phyloP scores from a whole-genome alignment of 2,113 vertebrate species.

The Jacana jacana region DNA sequence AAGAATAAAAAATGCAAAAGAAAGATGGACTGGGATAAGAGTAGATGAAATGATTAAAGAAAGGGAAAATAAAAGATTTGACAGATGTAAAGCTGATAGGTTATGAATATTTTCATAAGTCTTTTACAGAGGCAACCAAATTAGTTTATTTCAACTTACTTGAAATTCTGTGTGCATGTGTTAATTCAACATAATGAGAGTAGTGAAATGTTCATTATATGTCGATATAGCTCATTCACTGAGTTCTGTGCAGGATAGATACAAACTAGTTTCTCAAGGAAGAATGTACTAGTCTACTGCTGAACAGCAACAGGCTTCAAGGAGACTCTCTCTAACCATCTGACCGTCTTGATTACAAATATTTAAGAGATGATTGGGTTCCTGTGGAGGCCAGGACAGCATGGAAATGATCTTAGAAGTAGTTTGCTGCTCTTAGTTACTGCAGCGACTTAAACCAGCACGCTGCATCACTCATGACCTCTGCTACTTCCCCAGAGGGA shows the following conservation, averaged over 20 bases:
- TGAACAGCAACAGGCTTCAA: not conserved
- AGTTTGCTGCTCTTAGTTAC: not conserved
- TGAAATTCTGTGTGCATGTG: not conserved
- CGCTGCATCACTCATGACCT: not conserved
- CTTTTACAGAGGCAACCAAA: not conserved
- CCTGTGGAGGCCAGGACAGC: not conserved
- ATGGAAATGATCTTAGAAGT: not conserved
- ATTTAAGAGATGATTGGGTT: not conserved
- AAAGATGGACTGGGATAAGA: not conserved
- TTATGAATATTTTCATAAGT: not conserved
- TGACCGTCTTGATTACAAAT: not conserved
- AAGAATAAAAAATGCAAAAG: slow-evolving; percentile 3
- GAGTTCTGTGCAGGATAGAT: not conserved
- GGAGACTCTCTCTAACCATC: not conserved
- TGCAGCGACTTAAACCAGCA: not conserved
- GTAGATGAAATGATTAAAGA: not conserved
- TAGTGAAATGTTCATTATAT: not conserved
- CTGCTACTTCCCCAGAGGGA: not conserved
- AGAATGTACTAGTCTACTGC: not conserved
- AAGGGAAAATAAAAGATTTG: not conserved
- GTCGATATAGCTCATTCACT: not conserved
- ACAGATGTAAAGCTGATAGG: not conserved
- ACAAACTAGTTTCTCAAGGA: not conserved
- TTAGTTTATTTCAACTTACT: not conserved
- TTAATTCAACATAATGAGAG: not conserved